Evolutionary conservation across 1,140 invertebrate genomes (phyloP), one percentile per base, ranked within the genome.

Genomic region (Xylocopa sonorina): DNA sequence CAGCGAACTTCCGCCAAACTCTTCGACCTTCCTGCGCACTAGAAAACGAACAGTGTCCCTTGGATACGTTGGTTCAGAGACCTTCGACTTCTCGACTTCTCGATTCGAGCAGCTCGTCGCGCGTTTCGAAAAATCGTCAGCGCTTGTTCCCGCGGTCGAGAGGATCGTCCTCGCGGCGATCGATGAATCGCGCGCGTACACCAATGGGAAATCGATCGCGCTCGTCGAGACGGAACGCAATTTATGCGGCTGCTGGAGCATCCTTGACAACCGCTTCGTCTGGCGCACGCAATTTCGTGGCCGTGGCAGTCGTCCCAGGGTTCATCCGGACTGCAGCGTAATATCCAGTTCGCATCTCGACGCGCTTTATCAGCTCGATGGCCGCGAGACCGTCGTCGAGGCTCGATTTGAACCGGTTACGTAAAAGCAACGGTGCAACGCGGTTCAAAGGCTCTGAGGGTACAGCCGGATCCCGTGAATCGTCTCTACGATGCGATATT

Each of bases 221-320:
- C n/a, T n/a, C n/a, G n/a, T n/a, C n/a, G 14, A 41, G 1, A 21
- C 29, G 16, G 43, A 27, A 18, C 38, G 62, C 50, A 55, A 55
- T 76, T 75, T 67, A 67, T 43, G 38, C 50, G 18, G n/a, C 12
- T 14, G 4, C 10, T 24, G 7, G 2, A 0, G 41, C 24, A 53
- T 32, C 27, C 38, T 10, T 64, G 72, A n/a, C 41, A 66, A 75
- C 34, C n/a, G 38, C 51, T 46, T 38, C 24, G 21, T 16, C 24
- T n/a, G n/a, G n/a, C 14, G 10, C 62, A 34, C 50, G 73, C 73
- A 76, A 76, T 76, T 76, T 76, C 50, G 62, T 46, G 41, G 53
- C 21, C 16, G 38, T 66, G 24, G 21, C 27, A 14, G 14, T 3
- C 32, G 38, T 14, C 27, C 21, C 48, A 27, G 43, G 62, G 27